Base-by-base conservation (phyloP, 2,888 invertebrate genomes). In the Thyatira batis region DNA sequence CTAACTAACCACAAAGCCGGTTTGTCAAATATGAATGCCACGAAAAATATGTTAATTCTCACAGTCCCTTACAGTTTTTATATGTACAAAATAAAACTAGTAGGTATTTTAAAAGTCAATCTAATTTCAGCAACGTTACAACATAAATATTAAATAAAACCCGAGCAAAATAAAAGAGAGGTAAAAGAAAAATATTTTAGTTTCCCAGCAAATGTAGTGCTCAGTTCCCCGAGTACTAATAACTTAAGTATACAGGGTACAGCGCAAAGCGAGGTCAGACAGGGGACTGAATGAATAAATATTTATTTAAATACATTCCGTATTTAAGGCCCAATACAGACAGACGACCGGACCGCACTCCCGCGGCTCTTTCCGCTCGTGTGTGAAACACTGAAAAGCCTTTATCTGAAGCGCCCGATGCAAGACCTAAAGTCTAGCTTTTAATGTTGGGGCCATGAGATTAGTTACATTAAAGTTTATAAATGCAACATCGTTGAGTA, bases 371-470 rank as follows among this genome's bases (percentile, higher is more conserved):
- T 39, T 39, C 39, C 57, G 58, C 59, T 62, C 60, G 55, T 56
- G 63, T 65, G 63, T 69, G 58, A 68, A 73, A 67, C 64, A 68
- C 56, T 69, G 57, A 62, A 69, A 39, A 69, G 68, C 65, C 68
- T 71, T 71, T 74, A 72, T 74, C 68, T 61, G 58, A 61, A 73
- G 63, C 65, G 55, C 50, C 52, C 49, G 53, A 17, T 20, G 51
- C 60, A 53, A 28, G 23, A 45, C 63, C 52, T 55, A 61, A 56
- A 56, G 54, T 55, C 46, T 49, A 51, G 58, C 59, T 66, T 61
- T 57, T 43, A 10, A 17, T 27, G 11, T 3, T 57, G 52, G 52
- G 65, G 73, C 66, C 54, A 57, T 33, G 8, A 61, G 63, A 51
- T 23, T 23, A 4, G 23, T 6, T 23, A 23, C 23, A 23, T 23